phyloP scores from a whole-genome alignment of 2,888 invertebrate species.

The Willowsia nigromaculata region DNA sequence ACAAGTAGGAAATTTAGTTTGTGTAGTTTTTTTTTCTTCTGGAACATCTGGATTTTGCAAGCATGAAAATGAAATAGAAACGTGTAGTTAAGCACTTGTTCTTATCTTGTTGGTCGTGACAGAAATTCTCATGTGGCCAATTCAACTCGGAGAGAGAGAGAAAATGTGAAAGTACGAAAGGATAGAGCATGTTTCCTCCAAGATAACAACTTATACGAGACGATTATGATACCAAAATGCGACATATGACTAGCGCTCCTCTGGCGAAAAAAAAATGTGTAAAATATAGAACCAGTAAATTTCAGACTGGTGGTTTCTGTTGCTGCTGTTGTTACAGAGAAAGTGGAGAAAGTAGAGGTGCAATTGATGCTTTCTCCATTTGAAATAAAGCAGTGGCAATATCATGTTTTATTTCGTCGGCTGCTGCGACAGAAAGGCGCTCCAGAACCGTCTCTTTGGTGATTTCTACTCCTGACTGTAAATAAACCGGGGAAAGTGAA shows the following conservation, averaged over 20 bases:
- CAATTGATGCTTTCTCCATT: background rate
- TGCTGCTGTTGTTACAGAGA: background rate
- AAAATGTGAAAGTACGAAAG: background rate
- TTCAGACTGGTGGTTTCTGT: background rate
- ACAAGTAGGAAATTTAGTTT: too few species aligned
- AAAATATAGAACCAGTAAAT: background rate
- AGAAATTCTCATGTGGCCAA: conserved; percentile 60
- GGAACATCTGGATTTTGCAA: conserved; percentile 44
- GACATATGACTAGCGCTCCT: conserved; percentile 1
- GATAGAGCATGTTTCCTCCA: conserved; percentile 15
- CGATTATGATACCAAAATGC: conserved; percentile 19
- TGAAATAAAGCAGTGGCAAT: conserved; percentile 1
- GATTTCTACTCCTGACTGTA: background rate
- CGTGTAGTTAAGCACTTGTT: conserved; percentile 55
- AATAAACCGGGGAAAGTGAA: background rate
- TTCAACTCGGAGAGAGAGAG: conserved; percentile 24
- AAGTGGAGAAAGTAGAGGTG: background rate
- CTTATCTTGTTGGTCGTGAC: conserved; percentile 33
- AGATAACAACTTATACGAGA: conserved; percentile 1
- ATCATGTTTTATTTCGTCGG: background rate
- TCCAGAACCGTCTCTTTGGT: conserved; percentile 15
- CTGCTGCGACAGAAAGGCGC: background rate
- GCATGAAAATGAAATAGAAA: conserved; percentile 40
- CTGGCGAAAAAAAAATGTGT: background rate
- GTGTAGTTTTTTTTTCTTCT: background rate